Percentiles rank a stretch among this genome's conserved stretches.
phyloP scores from a whole-genome alignment of 2,113 vertebrate genomes.

The Lichenostomus cassidix region DNA sequence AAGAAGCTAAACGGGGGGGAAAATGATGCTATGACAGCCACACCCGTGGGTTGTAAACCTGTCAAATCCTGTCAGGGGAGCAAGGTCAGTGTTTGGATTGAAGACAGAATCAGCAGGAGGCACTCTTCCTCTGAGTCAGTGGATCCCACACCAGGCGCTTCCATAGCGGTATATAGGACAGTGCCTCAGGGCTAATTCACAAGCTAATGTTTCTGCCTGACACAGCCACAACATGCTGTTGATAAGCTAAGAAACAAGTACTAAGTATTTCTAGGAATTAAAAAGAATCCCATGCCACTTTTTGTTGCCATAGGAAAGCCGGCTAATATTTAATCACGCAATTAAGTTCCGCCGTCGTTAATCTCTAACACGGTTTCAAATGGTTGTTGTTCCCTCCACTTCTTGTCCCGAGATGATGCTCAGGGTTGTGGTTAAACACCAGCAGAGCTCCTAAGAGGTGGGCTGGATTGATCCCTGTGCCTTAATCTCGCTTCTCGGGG shows the following conservation, averaged over 20 bases:
- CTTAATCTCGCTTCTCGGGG: neutral
- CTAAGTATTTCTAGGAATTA: conserved; percentile 55
- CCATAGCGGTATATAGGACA: conserved; percentile 41
- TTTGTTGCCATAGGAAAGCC: neutral
- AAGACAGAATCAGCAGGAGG: conserved; percentile 61
- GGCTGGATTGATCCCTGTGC: neutral
- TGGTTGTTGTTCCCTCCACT: neutral
- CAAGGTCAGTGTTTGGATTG: conserved; percentile 33
- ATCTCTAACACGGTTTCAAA: neutral
- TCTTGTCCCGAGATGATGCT: neutral
- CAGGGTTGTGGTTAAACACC: neutral
- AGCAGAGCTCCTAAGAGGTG: neutral
- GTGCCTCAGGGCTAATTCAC: conserved; percentile 61
- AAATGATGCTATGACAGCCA: conserved; percentile 61
- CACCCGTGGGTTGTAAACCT: conserved; percentile 58
- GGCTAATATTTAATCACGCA: neutral
- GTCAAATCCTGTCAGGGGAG: conserved; percentile 39
- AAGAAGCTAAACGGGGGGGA: conserved; percentile 29
- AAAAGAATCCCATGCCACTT: neutral
- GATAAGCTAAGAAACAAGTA: conserved; percentile 58
- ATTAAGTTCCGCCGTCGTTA: neutral
- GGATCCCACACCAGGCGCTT: conserved; percentile 36
- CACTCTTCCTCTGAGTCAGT: conserved; percentile 64
- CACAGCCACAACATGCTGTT: conserved; percentile 62
- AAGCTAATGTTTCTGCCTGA: conserved; percentile 37